These are phyloP conservation scores for Ricordea florida DNA, from an alignment of 92 coral and sea anemone species.

Conservation along the genomic window DNA sequence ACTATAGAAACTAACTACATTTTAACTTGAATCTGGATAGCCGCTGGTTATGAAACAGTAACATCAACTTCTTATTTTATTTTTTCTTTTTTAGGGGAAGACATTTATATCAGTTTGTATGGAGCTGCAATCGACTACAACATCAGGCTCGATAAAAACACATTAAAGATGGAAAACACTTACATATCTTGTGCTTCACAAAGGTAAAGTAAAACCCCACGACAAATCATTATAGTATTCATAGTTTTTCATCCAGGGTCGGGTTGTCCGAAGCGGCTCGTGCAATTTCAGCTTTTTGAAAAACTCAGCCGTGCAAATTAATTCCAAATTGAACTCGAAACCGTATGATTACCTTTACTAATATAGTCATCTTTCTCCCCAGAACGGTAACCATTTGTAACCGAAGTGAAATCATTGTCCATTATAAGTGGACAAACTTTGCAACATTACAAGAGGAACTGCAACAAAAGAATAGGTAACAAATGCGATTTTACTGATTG, in stretches of 20 bases:
- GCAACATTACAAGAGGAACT: conserved; percentile 88
- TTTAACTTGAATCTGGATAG: too few relatives aligned
- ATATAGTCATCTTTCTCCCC: background rate
- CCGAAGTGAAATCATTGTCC: conserved; percentile 92
- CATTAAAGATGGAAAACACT: conserved; percentile 93
- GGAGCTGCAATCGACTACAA: conserved; percentile 95
- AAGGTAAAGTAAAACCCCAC: conserved; percentile 46
- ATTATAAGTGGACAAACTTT: conserved; percentile 96
- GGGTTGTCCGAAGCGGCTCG: too few relatives aligned
- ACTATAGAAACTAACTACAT: too few relatives aligned
- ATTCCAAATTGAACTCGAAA: too few relatives aligned
- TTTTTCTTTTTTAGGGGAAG: conserved; percentile 71
- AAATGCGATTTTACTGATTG: background rate
- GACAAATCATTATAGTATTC: too few relatives aligned
- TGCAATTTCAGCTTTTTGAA: too few relatives aligned
- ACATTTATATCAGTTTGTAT: conserved; percentile 79
- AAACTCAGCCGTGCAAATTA: too few relatives aligned
- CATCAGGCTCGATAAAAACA: conserved; percentile 92
- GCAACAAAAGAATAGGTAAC: conserved; percentile 88
- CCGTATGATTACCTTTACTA: background rate
- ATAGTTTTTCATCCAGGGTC: too few relatives aligned
- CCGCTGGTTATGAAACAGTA: too few relatives aligned
- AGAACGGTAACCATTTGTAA: conserved; percentile 88
- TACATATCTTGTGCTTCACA: conserved; percentile 95
- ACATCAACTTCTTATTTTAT: too few relatives aligned